A percentile compares a stretch with the other conserved stretches of the same genome.
These are phyloP conservation scores for Rhinoraja longicauda DNA, from an alignment of 2,797 vertebrate species.

Conservation along the genomic window DNA sequence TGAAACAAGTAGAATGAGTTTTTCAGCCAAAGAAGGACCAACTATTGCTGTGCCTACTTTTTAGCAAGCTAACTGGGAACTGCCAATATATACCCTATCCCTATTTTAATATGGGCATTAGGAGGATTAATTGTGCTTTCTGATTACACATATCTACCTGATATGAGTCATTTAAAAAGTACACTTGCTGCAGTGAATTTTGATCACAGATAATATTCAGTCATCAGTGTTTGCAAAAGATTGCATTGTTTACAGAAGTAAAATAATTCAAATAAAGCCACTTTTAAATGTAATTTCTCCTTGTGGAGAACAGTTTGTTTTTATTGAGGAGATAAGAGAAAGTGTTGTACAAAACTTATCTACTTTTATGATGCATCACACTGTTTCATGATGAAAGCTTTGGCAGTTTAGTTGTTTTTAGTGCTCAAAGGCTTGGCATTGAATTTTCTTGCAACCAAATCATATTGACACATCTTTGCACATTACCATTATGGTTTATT, in stretches of 20 bases:
- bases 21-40: background rate
- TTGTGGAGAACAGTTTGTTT: background rate
- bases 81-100: background rate
- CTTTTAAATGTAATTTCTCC: constrained; percentile 7
- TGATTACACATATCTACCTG: constrained; percentile 33
- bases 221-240: constrained; percentile 32
- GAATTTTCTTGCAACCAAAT: too few relatives aligned
- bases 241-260: constrained; percentile 19
- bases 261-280: constrained; percentile 34
- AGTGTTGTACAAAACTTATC: background rate
- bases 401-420: background rate
- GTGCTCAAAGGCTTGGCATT: background rate
- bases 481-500: too few relatives aligned
- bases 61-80: background rate
- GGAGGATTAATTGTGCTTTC: background rate
- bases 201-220: constrained; percentile 11
- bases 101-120: background rate
- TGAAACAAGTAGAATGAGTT: background rate
- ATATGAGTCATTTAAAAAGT: constrained; percentile 1
- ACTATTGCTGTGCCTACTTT: background rate
- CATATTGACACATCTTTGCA: too few relatives aligned
- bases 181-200: background rate
- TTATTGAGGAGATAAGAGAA: background rate
- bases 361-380: background rate
- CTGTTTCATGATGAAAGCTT: background rate